These are phyloP conservation scores for Chelidonichthys spinosus DNA, from an alignment of 2,797 vertebrate genomes.

Conservation along the genomic window DNA sequence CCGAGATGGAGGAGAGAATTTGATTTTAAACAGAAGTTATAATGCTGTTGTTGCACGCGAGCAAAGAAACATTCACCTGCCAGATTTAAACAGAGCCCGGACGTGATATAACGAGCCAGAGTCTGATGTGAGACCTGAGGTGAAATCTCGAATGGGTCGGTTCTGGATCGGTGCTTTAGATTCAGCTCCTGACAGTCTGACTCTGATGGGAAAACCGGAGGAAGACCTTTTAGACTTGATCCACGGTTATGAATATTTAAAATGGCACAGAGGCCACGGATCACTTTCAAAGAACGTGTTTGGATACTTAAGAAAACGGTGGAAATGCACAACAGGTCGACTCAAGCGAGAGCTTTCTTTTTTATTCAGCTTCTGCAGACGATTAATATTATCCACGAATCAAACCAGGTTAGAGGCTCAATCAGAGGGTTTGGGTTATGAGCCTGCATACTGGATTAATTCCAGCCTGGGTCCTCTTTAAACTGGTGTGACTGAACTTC, in stretches of 20 bases:
- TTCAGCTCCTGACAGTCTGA: constrained; percentile 24
- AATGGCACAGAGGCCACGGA: background rate
- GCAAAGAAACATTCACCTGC: background rate
- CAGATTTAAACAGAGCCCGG: background rate
- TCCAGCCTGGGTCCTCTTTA: background rate
- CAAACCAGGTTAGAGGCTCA: background rate
- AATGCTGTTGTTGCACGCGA: background rate
- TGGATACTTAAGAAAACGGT: constrained; percentile 2
- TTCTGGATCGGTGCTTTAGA: constrained; percentile 24
- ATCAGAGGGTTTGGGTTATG: background rate
- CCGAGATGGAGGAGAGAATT: constrained; percentile 7
- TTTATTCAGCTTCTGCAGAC: constrained; percentile 4
- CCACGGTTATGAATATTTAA: constrained; percentile 46
- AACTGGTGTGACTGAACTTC: no score
- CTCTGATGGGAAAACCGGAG: constrained; percentile 16
- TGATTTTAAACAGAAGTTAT: background rate
- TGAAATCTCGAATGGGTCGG: constrained; percentile 28
- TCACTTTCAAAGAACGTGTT: background rate
- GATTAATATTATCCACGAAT: background rate
- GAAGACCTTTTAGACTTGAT: constrained; percentile 14
- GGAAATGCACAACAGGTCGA: background rate
- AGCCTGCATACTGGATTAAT: background rate
- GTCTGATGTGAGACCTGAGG: background rate
- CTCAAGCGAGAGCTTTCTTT: background rate
- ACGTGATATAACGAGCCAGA: background rate